Evolutionary conservation across 2,888 invertebrate genomes (phyloP).

Genomic region (Pecten maximus): DNA sequence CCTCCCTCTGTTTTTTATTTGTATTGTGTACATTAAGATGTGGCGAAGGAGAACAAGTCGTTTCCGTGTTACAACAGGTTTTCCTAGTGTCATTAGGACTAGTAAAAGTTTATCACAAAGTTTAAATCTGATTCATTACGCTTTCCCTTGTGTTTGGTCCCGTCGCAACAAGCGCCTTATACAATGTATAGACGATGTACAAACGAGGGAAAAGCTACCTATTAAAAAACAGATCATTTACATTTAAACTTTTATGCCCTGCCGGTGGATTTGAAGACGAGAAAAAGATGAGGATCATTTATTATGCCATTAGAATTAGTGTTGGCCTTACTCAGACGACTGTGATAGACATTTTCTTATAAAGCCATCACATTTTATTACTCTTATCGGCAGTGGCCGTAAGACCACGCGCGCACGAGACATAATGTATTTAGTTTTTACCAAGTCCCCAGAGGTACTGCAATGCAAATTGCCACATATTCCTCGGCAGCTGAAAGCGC

Average conservation of each 20-base stretch:
- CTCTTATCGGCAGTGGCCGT: conserved; percentile 33
- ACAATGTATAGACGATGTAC: conserved; percentile 11
- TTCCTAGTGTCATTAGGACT: neutral
- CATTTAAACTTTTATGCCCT: conserved; percentile 3
- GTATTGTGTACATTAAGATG: neutral
- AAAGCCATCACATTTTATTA: conserved; percentile 32
- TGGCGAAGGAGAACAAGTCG: neutral
- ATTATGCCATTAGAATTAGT: conserved; percentile 28
- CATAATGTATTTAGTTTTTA: conserved; percentile 32
- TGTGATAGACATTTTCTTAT: conserved; percentile 28
- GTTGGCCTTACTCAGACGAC: neutral
- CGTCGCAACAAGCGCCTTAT: neutral
- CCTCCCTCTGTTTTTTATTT: neutral
- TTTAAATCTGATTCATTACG: neutral
- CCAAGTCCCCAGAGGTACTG: conserved; percentile 20
- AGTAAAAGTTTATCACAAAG: neutral
- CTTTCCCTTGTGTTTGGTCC: conserved; percentile 25
- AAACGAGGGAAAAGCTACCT: conserved; percentile 9
- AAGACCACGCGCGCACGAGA: conserved; percentile 29
- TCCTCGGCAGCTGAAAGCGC: conserved; percentile 32
- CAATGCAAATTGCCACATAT: conserved; percentile 32
- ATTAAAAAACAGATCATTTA: conserved; percentile 29
- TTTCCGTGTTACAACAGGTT: conserved; percentile 2
- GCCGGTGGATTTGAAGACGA: conserved; percentile 32
- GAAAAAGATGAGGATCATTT: conserved; percentile 27